Conservation (phyloP, 2,797 vertebrate species). For the Lycodopsis pacificus region DNA sequence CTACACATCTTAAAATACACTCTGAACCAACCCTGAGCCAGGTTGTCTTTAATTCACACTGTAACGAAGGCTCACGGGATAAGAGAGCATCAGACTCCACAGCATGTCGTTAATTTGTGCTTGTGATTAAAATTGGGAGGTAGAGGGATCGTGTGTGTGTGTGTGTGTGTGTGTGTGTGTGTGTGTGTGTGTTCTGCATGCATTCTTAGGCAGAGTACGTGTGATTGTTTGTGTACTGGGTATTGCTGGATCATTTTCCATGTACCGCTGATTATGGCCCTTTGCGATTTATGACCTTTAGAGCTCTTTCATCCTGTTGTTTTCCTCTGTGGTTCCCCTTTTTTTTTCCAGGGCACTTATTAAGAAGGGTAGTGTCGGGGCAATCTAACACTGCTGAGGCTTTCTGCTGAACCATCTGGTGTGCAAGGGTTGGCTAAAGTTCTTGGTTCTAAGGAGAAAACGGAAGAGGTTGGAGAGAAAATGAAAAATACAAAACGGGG, state of each 20-base stretch:
- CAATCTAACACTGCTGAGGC: slow-evolving; percentile 10
- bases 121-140: slow-evolving; percentile 59
- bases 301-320: slow-evolving; percentile 20
- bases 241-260: slow-evolving; percentile 55
- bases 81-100: slow-evolving; percentile 33
- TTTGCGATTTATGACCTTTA: slow-evolving; percentile 48
- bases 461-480: slow-evolving; percentile 22
- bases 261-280: slow-evolving; percentile 48
- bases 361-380: slow-evolving; percentile 9
- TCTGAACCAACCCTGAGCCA: slow-evolving; percentile 33
- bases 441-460: slow-evolving; percentile 30
- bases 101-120: slow-evolving; percentile 61
- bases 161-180: slow-evolving; percentile 1
- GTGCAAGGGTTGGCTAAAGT: slow-evolving; percentile 27
- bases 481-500: neutral
- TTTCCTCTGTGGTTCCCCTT: slow-evolving; percentile 4
- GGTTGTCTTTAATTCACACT: slow-evolving; percentile 61
- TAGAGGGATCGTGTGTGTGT: neutral
- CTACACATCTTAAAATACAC: slow-evolving; percentile 46
- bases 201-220: slow-evolving; percentile 6
- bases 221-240: slow-evolving; percentile 40
- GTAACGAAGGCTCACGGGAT: slow-evolving; percentile 48
- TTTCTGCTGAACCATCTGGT: slow-evolving; percentile 40
- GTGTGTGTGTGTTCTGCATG: slow-evolving; percentile 16
- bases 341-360: slow-evolving; percentile 16